Percentiles rank a stretch among this genome's conserved stretches.
Conservation (phyloP, 64 coral and sea anemone species). For the Dendronephthya gigantea region DNA sequence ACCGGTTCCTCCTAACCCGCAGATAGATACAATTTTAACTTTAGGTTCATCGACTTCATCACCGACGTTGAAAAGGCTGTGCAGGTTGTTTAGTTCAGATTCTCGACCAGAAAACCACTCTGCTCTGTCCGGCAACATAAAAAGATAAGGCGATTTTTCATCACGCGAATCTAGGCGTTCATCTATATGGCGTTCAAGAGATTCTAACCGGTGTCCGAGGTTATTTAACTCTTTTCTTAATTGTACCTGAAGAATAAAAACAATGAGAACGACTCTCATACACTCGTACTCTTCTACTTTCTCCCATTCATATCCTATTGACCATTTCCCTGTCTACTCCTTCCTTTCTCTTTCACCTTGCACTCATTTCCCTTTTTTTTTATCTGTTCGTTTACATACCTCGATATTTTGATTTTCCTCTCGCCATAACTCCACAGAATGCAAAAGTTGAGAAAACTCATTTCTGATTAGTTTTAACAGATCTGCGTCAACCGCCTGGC, state of each 20-base stretch:
- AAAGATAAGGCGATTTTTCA: not conserved
- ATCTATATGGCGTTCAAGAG: not conserved
- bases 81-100: slow-evolving; percentile 8
- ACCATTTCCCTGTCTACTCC: too few relatives aligned
- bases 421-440: not conserved
- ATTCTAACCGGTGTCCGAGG: not conserved
- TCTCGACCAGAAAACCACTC: slow-evolving; percentile 37
- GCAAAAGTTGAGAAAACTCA: not conserved
- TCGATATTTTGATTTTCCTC: not conserved
- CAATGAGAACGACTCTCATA: not conserved
- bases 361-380: too few relatives aligned
- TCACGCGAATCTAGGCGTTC: not conserved
- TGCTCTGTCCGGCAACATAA: slow-evolving; percentile 28
- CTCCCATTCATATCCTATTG: too few relatives aligned
- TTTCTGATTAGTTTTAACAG: not conserved
- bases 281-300: too few relatives aligned
- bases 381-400: too few relatives aligned
- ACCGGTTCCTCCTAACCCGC: slow-evolving; percentile 43
- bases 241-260: too few relatives aligned
- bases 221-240: not conserved
- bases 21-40: slow-evolving; percentile 23
- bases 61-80: not conserved
- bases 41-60: not conserved
- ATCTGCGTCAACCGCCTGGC: not conserved
- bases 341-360: too few relatives aligned